These are phyloP conservation scores for Tolmerus cingulatus DNA, from an alignment of 2,888 invertebrate species.

Conservation along the genomic window DNA sequence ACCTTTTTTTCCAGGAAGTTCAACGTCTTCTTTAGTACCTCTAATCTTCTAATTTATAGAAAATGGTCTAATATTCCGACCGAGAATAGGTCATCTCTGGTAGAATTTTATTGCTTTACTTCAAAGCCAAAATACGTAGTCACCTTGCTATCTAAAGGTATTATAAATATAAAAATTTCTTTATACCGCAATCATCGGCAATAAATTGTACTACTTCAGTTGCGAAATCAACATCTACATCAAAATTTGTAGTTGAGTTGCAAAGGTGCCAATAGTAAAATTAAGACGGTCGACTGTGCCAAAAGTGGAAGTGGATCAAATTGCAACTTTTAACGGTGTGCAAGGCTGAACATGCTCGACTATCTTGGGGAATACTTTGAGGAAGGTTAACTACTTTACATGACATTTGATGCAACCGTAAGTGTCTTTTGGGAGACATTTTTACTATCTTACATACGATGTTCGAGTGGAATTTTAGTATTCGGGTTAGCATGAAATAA, in stretches of 20 bases:
- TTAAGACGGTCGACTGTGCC: background rate
- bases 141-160: background rate
- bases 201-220: background rate
- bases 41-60: background rate
- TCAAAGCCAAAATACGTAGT: background rate
- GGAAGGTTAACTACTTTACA: slow-evolving; percentile 23
- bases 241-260: background rate
- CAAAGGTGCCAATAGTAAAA: background rate
- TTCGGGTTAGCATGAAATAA: background rate
- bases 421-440: background rate
- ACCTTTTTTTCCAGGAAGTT: background rate
- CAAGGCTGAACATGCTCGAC: background rate
- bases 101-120: background rate
- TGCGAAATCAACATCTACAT: background rate
- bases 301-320: slow-evolving; percentile 10
- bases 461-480: background rate
- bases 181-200: background rate
- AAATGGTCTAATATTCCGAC: background rate
- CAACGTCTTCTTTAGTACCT: background rate
- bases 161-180: background rate
- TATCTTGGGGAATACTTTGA: background rate
- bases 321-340: background rate
- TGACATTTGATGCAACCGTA: slow-evolving; percentile 13
- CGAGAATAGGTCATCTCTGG: background rate
- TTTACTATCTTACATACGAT: background rate